These are phyloP conservation scores for Bryconaethiops microstoma DNA, from an alignment of 2,797 vertebrate species.

Conservation along the genomic window DNA sequence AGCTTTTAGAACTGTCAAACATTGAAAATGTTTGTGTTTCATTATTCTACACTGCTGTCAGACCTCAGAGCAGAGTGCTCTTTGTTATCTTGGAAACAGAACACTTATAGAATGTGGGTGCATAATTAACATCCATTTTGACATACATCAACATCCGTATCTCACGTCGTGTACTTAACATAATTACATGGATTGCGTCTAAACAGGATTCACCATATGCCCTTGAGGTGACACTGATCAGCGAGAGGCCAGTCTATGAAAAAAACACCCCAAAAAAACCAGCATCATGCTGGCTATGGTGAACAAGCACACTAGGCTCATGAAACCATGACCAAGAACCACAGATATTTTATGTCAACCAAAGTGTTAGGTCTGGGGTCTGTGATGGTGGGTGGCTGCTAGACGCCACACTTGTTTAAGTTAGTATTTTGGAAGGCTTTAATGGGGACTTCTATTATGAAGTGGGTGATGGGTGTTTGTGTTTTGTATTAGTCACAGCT, in stretches of 20 bases:
- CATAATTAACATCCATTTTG: not conserved
- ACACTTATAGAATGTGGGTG: not conserved
- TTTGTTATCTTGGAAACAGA: not conserved
- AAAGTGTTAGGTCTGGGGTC: no score
- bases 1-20: not conserved
- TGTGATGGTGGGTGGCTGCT: no score
- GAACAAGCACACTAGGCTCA: not conserved
- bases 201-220: not conserved
- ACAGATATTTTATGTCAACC: not conserved
- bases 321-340: not conserved
- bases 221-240: not conserved
- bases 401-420: no score
- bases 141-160: not conserved
- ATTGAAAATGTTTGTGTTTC: not conserved
- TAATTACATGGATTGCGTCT: constrained; percentile 19
- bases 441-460: no score
- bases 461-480: no score
- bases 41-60: not conserved
- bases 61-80: not conserved
- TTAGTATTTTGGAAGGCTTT: no score
- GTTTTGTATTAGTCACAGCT: no score
- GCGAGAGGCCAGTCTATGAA: not conserved
- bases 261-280: not conserved
- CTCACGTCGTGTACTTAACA: not conserved
- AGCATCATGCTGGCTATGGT: not conserved